phyloP scores from a whole-genome alignment of 1,140 invertebrate species.

The Cepaea nemoralis region DNA sequence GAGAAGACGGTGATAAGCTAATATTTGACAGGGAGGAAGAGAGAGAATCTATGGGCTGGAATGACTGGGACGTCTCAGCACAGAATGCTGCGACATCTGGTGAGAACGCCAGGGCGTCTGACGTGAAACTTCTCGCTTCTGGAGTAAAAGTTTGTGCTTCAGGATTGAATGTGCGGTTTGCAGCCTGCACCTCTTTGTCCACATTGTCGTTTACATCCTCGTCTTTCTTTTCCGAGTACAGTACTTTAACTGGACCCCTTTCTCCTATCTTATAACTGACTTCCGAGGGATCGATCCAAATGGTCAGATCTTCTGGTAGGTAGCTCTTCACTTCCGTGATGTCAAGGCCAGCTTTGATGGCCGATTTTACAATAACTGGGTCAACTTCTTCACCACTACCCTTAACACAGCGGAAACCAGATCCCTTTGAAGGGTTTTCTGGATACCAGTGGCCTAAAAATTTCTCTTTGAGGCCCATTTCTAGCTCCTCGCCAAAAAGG shows the following conservation, averaged over 20 bases:
- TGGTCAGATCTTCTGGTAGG: slow-evolving; percentile 90
- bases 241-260: slow-evolving; percentile 90
- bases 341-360: slow-evolving; percentile 90
- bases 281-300: slow-evolving; percentile 98
- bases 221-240: slow-evolving; percentile 78
- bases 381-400: slow-evolving; percentile 90
- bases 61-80: slow-evolving; percentile 84
- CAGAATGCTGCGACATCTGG: slow-evolving; percentile 23
- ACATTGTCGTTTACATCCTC: slow-evolving; percentile 74
- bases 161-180: slow-evolving; percentile 91
- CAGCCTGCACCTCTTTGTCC: slow-evolving; percentile 79
- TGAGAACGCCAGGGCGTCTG: background rate
- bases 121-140: slow-evolving; percentile 49
- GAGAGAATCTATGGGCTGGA: slow-evolving; percentile 87
- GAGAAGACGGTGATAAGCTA: slow-evolving; percentile 61
- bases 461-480: slow-evolving; percentile 93
- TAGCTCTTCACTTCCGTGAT: slow-evolving; percentile 93
- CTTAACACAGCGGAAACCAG: slow-evolving; percentile 93
- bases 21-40: slow-evolving; percentile 72
- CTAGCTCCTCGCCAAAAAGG: slow-evolving; percentile 96
- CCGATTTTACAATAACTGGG: slow-evolving; percentile 90
- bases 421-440: slow-evolving; percentile 93
- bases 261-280: slow-evolving; percentile 96
- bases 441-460: slow-evolving; percentile 98
- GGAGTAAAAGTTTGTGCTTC: slow-evolving; percentile 89